Conservation (phyloP, 2,797 vertebrate species). For the Dryobates pubescens region DNA sequence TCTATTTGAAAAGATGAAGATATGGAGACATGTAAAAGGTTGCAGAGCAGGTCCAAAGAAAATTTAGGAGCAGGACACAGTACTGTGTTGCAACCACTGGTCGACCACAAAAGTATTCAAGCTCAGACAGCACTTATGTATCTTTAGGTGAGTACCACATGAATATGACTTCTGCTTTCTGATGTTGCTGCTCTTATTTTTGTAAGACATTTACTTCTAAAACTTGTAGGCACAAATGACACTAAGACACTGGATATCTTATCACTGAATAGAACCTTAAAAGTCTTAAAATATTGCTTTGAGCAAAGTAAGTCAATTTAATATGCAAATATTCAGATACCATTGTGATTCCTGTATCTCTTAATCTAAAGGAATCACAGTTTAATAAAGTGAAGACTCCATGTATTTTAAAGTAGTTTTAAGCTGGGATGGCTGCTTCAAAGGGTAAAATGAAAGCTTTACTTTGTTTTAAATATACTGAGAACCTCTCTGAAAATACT, state of each 20-base stretch:
- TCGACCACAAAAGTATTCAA: neutral
- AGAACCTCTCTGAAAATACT: neutral
- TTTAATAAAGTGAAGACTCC: neutral
- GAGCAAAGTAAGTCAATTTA: neutral
- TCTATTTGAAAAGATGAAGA: neutral
- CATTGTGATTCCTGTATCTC: neutral
- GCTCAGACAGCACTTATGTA: neutral
- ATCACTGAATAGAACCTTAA: neutral
- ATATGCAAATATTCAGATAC: neutral
- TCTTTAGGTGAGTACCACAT: neutral
- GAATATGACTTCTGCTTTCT: neutral
- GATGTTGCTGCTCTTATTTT: neutral
- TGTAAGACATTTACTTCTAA: neutral
- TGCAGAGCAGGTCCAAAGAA: neutral
- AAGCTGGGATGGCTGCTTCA: neutral
- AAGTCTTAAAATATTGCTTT: neutral
- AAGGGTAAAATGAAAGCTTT: neutral
- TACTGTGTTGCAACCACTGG: neutral
- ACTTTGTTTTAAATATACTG: neutral
- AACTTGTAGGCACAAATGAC: neutral
- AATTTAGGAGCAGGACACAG: neutral
- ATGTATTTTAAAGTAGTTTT: neutral
- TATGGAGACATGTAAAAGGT: neutral
- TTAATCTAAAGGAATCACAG: neutral
- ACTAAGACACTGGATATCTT: neutral